A percentile compares a stretch with the other conserved stretches of the same genome.
phyloP scores from a whole-genome alignment of 2,797 vertebrate species.

The Enteromius paludinosus region DNA sequence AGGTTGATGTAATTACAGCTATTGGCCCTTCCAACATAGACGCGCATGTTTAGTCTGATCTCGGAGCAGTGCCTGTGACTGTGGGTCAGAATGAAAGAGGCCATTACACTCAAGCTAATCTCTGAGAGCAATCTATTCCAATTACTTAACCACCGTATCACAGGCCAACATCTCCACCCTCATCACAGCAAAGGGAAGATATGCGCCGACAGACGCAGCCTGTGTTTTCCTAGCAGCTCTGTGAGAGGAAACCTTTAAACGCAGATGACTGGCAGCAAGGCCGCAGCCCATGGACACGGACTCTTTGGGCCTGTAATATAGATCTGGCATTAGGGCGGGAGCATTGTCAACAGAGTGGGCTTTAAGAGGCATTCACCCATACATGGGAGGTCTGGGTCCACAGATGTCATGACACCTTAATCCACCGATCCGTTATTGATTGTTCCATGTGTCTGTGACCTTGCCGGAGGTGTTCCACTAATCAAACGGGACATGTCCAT shows the following conservation, averaged over 20 bases:
- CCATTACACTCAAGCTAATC: conserved; percentile 54
- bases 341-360: conserved; percentile 56
- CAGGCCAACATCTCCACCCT: conserved; percentile 54
- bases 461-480: conserved; percentile 75
- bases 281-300: conserved; percentile 18
- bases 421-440: conserved; percentile 77
- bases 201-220: conserved; percentile 33
- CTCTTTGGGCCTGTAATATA: conserved; percentile 50
- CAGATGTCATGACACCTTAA: conserved; percentile 78
- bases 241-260: conserved; percentile 29
- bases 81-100: conserved; percentile 51
- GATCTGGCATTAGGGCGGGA: conserved; percentile 54
- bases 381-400: conserved; percentile 66
- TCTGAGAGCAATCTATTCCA: conserved; percentile 62
- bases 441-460: conserved; percentile 75
- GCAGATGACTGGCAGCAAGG: conserved; percentile 53
- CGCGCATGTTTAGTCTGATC: conserved; percentile 24
- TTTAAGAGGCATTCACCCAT: conserved; percentile 70
- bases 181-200: conserved; percentile 42
- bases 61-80: conserved; percentile 44
- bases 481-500: conserved; percentile 70
- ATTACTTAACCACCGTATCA: conserved; percentile 58
- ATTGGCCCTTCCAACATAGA: conserved; percentile 33
- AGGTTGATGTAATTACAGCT: conserved; percentile 49
- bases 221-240: conserved; percentile 40